Evolutionary conservation across 2,113 vertebrate genomes (phyloP).

Genomic region (Etheostoma spectabile): DNA sequence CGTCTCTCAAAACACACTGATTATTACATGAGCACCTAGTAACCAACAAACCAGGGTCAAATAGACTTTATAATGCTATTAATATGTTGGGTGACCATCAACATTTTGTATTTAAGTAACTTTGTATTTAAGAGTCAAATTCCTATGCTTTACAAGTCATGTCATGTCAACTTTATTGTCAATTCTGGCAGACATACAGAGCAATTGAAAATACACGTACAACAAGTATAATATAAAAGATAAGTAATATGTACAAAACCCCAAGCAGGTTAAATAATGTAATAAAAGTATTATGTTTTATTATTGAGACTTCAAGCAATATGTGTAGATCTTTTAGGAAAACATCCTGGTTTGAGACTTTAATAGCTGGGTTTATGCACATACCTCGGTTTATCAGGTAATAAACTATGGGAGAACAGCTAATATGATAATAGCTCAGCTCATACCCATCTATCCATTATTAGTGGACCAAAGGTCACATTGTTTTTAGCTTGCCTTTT

Average conservation of each 20-base stretch:
- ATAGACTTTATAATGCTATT: neutral
- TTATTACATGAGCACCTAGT: constrained; percentile 13
- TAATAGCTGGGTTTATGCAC: constrained; percentile 31
- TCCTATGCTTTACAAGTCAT: neutral
- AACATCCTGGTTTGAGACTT: constrained; percentile 42
- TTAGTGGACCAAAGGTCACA: constrained; percentile 42
- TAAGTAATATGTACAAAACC: no score
- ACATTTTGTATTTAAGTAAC: neutral
- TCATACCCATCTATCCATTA: constrained; percentile 38
- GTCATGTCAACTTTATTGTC: no score
- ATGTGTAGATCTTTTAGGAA: constrained; percentile 35
- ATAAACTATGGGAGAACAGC: constrained; percentile 39
- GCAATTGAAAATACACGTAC: no score
- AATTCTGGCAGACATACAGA: no score
- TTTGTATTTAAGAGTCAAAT: neutral
- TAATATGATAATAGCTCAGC: constrained; percentile 50
- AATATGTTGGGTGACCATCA: neutral
- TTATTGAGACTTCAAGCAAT: constrained; percentile 16
- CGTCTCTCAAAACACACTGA: neutral
- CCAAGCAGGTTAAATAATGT: neutral
- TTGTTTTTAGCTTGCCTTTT: constrained; percentile 19
- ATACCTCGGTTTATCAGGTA: constrained; percentile 25
- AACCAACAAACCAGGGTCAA: constrained; percentile 17
- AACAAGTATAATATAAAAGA: no score
- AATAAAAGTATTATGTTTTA: neutral